Conservation (phyloP, 2,797 vertebrate species). For the Cyprinodon diabolis region DNA sequence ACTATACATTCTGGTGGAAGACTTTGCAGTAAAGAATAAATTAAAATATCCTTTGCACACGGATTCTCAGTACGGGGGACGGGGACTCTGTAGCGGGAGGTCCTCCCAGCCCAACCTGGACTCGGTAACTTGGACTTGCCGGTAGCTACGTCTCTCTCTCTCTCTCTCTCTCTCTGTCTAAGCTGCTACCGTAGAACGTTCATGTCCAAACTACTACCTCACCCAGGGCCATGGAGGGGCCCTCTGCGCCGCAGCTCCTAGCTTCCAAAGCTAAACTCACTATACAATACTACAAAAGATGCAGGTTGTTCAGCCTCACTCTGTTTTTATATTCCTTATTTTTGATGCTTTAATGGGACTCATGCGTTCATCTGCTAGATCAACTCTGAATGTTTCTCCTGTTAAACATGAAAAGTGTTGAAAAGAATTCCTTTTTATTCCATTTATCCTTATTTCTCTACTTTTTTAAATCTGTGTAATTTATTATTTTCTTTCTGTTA, state of each 20-base stretch:
- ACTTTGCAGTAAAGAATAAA: slow-evolving; percentile 44
- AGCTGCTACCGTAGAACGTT: slow-evolving; percentile 65
- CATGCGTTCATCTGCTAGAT: slow-evolving; percentile 38
- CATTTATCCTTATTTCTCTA: slow-evolving; percentile 19
- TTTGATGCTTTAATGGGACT: slow-evolving; percentile 59
- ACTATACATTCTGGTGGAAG: slow-evolving; percentile 59
- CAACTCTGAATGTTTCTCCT: slow-evolving; percentile 53
- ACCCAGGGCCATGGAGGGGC: slow-evolving; percentile 57
- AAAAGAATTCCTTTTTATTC: slow-evolving; percentile 51
- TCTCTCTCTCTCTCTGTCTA: slow-evolving; percentile 43
- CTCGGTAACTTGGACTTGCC: slow-evolving; percentile 63
- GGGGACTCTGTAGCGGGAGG: slow-evolving; percentile 67
- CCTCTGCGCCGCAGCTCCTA: slow-evolving; percentile 61
- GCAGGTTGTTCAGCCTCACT: slow-evolving; percentile 49
- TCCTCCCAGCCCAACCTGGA: slow-evolving; percentile 58
- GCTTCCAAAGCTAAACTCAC: slow-evolving; percentile 70
- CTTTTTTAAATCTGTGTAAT: slow-evolving; percentile 52
- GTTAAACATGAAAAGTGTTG: slow-evolving; percentile 45
- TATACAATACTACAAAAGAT: slow-evolving; percentile 56
- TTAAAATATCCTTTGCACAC: slow-evolving; percentile 78
- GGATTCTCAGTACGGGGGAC: slow-evolving; percentile 65
- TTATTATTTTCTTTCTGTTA: slow-evolving; percentile 41
- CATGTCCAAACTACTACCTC: slow-evolving; percentile 78
- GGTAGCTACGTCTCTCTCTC: slow-evolving; percentile 73
- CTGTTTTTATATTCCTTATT: slow-evolving; percentile 32